phyloP scores from a whole-genome alignment of 2,797 vertebrate species.

The Hemitrygon akajei region DNA sequence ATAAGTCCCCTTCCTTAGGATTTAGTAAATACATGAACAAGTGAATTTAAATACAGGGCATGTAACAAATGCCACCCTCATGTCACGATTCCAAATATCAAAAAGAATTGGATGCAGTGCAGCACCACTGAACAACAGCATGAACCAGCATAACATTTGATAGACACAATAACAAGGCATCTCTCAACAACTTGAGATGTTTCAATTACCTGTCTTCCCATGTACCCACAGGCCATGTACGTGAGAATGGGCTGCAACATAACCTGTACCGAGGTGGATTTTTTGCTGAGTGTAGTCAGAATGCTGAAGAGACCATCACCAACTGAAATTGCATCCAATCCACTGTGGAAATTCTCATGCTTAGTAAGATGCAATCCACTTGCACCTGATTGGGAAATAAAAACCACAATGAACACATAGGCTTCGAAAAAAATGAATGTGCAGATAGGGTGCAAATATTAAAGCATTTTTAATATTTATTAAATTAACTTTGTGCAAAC shows the following conservation, averaged over 20 bases:
- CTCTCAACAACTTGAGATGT: neutral
- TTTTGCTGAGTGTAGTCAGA: constrained; percentile 94
- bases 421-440: neutral
- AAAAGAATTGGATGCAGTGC: neutral
- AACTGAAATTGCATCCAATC: constrained; percentile 94
- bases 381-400: constrained; percentile 66
- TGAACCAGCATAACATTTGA: neutral
- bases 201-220: constrained; percentile 86
- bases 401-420: constrained; percentile 23
- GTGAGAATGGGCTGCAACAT: constrained; percentile 98
- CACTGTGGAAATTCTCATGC: constrained; percentile 96
- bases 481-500: neutral
- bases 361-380: constrained; percentile 96
- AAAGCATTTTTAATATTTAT: neutral
- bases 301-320: constrained; percentile 96
- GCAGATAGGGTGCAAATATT: neutral
- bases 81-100: neutral
- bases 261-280: constrained; percentile 88
- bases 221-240: constrained; percentile 98
- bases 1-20: neutral
- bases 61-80: neutral
- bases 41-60: neutral
- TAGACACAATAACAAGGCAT: neutral
- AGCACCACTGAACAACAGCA: too few species aligned
- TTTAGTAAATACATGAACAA: neutral